These are phyloP conservation scores for Crenuchus spilurus DNA, from an alignment of 2,797 vertebrate species.

Conservation along the genomic window DNA sequence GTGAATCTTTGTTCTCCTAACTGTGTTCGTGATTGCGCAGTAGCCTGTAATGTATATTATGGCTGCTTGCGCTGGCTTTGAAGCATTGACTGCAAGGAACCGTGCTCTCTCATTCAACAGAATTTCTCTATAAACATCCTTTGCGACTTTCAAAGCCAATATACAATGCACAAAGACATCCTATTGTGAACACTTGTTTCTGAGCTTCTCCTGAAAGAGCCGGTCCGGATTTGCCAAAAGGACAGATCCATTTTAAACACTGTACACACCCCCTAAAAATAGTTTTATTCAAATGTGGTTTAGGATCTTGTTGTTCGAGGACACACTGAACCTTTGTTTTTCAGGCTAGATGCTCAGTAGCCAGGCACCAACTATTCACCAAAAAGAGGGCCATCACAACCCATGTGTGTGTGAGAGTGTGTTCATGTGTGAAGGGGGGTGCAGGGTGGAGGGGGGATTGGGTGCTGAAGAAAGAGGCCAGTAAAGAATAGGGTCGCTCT, in stretches of 20 bases:
- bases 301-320: conserved; percentile 47
- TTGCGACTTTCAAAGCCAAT: conserved; percentile 53
- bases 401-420: conserved; percentile 10
- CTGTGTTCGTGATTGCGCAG: no score
- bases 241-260: conserved; percentile 53
- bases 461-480: conserved; percentile 59
- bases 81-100: not conserved
- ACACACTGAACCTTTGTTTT: conserved; percentile 73
- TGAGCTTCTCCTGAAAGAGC: conserved; percentile 30
- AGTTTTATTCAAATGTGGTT: conserved; percentile 63
- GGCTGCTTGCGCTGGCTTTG: no score
- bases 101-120: not conserved
- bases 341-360: conserved; percentile 66
- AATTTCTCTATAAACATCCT: conserved; percentile 22
- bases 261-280: conserved; percentile 62
- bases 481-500: conserved; percentile 65
- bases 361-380: conserved; percentile 58
- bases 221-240: conserved; percentile 46
- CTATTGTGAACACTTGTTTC: conserved; percentile 53
- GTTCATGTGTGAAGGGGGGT: conserved; percentile 18
- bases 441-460: not conserved
- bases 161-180: conserved; percentile 41
- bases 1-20: no score
- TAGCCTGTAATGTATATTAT: no score
- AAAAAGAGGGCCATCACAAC: conserved; percentile 47